Base-by-base conservation (phyloP, 2,888 invertebrate species). In the Phlogophora meticulosa region DNA sequence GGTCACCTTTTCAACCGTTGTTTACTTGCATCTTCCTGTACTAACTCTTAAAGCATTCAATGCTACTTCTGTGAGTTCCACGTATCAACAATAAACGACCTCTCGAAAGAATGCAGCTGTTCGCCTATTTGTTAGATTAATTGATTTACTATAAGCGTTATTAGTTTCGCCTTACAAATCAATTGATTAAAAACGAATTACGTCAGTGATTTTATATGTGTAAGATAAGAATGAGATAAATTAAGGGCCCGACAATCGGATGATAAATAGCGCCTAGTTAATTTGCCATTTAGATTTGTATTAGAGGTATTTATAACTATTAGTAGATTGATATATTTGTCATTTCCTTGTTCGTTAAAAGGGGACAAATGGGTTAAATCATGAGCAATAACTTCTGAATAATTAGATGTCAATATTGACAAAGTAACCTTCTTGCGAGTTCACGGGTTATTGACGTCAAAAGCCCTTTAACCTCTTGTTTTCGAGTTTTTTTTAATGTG, bases 71-170 rank as follows among this genome's bases (percentile, higher is more conserved):
- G 83, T 82, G 85, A 85, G 85, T 86, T 87, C 82, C 76, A 86
- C 80, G 79, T 63, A 60, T n/a, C 22, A 85, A 92, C 91, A 92
- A 92, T 90, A 72, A 73, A 79, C 81, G 92, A 91, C 93, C 92
- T 93, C 85, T 87, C 73, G 34, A 65, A 81, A 80, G 83, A 88
- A 89, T 85, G 85, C 80, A 49, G 11, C 81, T 86, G 83, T 88
- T 85, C 76, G 76, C 80, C 72, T 85, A 83, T 87, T 90, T 87
- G 79, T 83, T 81, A 80, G 82, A 85, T 86, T 88, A 88, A 90
- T 90, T 88, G 86, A 84, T 85, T 86, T 84, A 87, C 85, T 85
- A 87, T 82, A 28, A 72, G 68, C 76, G 70, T 72, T 76, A 73
- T 80, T 72, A 78, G 65, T 76, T 71, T 79, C 61, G 65, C 36